phyloP scores from a whole-genome alignment of 2,113 vertebrate species.

The Abramis brama region DNA sequence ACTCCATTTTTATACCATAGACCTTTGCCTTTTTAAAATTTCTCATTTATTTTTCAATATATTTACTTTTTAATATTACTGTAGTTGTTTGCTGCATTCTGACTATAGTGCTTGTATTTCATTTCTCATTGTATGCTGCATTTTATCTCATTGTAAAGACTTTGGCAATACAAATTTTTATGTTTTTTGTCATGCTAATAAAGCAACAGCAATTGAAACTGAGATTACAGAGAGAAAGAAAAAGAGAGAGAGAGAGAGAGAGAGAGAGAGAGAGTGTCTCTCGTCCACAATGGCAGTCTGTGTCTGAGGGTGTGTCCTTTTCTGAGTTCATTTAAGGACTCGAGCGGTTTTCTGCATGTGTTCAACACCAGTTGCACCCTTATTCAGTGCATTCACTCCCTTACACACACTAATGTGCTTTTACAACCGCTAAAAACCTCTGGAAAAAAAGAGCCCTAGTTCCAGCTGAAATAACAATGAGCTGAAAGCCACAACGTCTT shows the following conservation, averaged over 20 bases:
- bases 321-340: conserved; percentile 36
- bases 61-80: background rate
- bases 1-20: background rate
- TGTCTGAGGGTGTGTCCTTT: conserved; percentile 14
- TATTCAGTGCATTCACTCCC: background rate
- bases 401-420: conserved; percentile 29
- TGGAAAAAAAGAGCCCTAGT: background rate
- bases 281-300: background rate
- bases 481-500: background rate
- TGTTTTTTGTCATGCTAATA: background rate
- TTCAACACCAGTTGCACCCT: background rate
- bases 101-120: background rate
- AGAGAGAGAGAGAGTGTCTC: background rate
- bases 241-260: background rate
- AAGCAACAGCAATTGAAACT: background rate
- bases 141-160: background rate
- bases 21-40: background rate
- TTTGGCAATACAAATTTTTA: background rate
- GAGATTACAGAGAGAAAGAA: background rate
- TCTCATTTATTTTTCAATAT: background rate
- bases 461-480: conserved; percentile 35
- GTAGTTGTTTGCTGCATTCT: background rate
- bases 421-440: conserved; percentile 24
- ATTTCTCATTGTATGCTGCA: background rate
- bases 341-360: background rate